Base-by-base conservation (phyloP, 2,888 invertebrate species). In the Oeneis ivallda region DNA sequence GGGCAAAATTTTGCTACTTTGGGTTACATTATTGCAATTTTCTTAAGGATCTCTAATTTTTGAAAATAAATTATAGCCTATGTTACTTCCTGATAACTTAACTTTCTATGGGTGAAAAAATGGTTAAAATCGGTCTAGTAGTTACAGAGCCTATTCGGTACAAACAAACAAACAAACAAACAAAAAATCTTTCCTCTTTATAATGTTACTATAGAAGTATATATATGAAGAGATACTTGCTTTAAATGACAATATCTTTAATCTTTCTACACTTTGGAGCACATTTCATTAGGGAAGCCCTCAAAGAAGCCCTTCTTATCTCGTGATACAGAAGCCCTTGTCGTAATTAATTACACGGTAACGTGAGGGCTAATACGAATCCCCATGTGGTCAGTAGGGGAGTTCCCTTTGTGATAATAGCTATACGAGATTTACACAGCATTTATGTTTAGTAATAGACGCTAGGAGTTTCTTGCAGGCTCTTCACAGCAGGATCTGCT, bases 301-400 rank as follows among this genome's bases (percentile, higher is more conserved):
- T 52, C 61, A 19, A 52, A 61, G 61, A 49, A 19, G 11, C 52
- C 52, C 50, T 52, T 41, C 34, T 59, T 61, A 61, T 61, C 52
- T 61, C 61, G 41, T 61, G 52, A 41, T 61, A 61, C 61, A 39
- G 61, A 61, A 52, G 61, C 61, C 61, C 50, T 37, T 39, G 34
- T 59, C 32, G 39, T 61, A 61, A 61, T 61, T 66, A 66, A 66
- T 67, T 64, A 67, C 61, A 32, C 17, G 34, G 64, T 64, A 64
- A 67, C 64, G 57, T 37, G 61, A 61, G 52, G 64, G 60, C 49
- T 47, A 49, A 37, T 47, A 37, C 61, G 52, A 61, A 52, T 61
- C 64, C 34, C 50, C 50, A 43, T 61, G 67, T 63, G 68, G 68
- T 64, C 53, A 64, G 58, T 37, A 52, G 68, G 66, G 63, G 64